A percentile compares a stretch with the other conserved stretches of the same genome.
phyloP scores from a whole-genome alignment of 2,888 invertebrate genomes.

The Phyllotreta cruciferae region DNA sequence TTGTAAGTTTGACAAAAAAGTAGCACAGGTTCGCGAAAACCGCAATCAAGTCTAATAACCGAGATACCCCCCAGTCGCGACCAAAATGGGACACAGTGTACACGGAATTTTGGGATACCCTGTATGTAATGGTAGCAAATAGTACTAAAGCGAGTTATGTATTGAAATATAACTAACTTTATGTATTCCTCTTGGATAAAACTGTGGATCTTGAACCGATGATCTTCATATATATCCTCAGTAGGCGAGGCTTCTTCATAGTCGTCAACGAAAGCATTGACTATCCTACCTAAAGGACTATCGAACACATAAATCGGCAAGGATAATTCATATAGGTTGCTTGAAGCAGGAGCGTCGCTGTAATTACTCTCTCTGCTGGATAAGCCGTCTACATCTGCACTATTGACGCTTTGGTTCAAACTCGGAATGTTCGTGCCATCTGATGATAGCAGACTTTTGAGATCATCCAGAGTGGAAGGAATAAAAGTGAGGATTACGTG shows the following conservation, averaged over 20 bases:
- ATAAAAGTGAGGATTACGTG: slow-evolving; percentile 72
- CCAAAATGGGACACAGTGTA: too few species aligned
- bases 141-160: too few species aligned
- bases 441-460: slow-evolving; percentile 50
- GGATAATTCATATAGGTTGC: slow-evolving; percentile 48
- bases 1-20: too few species aligned
- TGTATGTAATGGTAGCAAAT: too few species aligned
- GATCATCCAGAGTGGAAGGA: slow-evolving; percentile 67
- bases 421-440: slow-evolving; percentile 48
- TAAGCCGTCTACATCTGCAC: slow-evolving; percentile 49
- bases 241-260: slow-evolving; percentile 41
- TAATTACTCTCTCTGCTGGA: slow-evolving; percentile 54
- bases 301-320: slow-evolving; percentile 73
- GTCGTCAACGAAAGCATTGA: slow-evolving; percentile 61
- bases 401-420: slow-evolving; percentile 48
- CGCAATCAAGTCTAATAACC: too few species aligned
- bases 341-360: slow-evolving; percentile 54
- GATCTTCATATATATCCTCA: slow-evolving; percentile 65
- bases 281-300: slow-evolving; percentile 67
- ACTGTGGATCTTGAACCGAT: slow-evolving; percentile 61
- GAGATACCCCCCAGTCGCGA: too few species aligned
- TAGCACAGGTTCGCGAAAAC: too few species aligned
- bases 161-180: too few species aligned
- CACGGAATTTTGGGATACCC: too few species aligned
- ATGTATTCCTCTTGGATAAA: slow-evolving; percentile 53